phyloP scores from a whole-genome alignment of 2,113 vertebrate genomes.

The Upupa epops region DNA sequence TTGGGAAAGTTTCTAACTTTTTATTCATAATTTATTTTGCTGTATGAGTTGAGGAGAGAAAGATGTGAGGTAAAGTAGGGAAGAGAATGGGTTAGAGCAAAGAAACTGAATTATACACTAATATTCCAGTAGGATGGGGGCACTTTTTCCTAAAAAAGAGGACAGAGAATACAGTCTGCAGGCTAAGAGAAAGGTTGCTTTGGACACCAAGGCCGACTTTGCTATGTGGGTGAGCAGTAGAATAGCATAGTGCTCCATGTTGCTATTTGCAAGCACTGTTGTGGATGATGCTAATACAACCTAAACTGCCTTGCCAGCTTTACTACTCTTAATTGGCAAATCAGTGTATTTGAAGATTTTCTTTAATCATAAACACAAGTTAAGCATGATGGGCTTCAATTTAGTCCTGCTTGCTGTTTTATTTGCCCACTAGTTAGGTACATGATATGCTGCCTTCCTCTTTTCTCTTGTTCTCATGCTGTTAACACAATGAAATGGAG shows the following conservation, averaged over 20 bases:
- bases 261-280: background rate
- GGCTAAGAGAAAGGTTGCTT: background rate
- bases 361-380: background rate
- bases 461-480: background rate
- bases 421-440: background rate
- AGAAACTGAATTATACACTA: background rate
- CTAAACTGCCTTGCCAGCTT: background rate
- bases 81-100: background rate
- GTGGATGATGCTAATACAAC: background rate
- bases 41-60: background rate
- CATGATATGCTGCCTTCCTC: background rate
- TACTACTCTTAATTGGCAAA: background rate
- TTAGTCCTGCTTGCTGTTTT: slow-evolving; percentile 2
- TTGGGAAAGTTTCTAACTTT: background rate
- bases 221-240: background rate
- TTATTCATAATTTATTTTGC: background rate
- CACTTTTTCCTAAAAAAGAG: background rate
- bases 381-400: background rate
- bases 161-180: background rate
- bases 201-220: background rate
- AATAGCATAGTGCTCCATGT: background rate
- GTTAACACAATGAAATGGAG: background rate
- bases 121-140: background rate
- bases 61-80: background rate
- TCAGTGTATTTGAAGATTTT: background rate